A percentile compares a stretch with the other conserved stretches of the same genome.
These are phyloP conservation scores for Drosophila pegasa DNA, from an alignment of 2,888 invertebrate genomes.

Conservation along the genomic window DNA sequence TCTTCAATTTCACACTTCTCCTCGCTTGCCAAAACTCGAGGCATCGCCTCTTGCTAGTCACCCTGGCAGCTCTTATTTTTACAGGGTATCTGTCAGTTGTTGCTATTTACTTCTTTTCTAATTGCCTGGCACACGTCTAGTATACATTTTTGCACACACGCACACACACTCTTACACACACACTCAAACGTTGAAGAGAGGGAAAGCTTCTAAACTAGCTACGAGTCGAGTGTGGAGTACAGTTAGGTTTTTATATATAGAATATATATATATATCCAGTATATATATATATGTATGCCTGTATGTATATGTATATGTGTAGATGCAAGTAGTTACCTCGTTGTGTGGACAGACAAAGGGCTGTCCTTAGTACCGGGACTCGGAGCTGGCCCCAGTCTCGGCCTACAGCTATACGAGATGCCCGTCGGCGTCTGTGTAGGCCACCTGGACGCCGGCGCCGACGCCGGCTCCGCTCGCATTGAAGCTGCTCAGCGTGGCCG, in stretches of 20 bases:
- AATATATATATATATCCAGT: slow-evolving; percentile 1
- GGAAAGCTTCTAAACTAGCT: slow-evolving; percentile 68
- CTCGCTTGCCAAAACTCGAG: background rate
- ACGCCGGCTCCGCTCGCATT: slow-evolving; percentile 58
- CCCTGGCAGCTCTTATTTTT: no score
- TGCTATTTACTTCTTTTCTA: slow-evolving; percentile 2
- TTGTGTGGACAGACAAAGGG: slow-evolving; percentile 14
- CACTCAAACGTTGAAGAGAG: slow-evolving; percentile 21
- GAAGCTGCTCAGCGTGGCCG: slow-evolving; percentile 84
- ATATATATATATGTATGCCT: slow-evolving; percentile 23
- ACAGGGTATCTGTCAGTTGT: slow-evolving; percentile 9
- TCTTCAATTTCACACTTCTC: background rate
- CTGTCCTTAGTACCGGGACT: slow-evolving; percentile 71
- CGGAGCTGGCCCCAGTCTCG: slow-evolving; percentile 66
- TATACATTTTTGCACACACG: slow-evolving; percentile 2
- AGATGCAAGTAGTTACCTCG: slow-evolving; percentile 37
- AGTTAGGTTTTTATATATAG: slow-evolving; percentile 28
- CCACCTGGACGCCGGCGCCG: slow-evolving; percentile 72
- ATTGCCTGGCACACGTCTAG: slow-evolving; percentile 26
- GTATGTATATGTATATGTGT: slow-evolving; percentile 30
- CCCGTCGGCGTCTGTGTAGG: slow-evolving; percentile 85
- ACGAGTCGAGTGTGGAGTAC: slow-evolving; percentile 44
- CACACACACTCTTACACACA: slow-evolving; percentile 20
- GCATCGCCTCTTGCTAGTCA: background rate
- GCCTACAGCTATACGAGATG: slow-evolving; percentile 85